Evolutionary conservation across 2,797 vertebrate species (phyloP).

Genomic region (Melanotaenia maccullochi): DNA sequence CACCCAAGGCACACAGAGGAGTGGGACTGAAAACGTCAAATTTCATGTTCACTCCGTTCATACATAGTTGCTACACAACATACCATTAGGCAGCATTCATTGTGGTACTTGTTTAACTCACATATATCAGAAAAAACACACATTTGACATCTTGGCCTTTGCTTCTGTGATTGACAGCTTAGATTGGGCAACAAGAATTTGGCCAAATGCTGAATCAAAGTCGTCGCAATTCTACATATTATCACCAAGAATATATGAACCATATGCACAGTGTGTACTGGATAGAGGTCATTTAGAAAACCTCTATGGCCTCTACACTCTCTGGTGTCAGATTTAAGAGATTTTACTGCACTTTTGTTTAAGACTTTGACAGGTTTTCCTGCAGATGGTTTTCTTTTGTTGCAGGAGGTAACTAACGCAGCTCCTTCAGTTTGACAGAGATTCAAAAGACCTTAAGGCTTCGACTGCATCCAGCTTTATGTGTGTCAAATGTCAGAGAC

Average conservation of each 20-base stretch:
- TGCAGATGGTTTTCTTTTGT: no score
- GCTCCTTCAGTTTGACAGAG: no score
- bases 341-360: not conserved
- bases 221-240: constrained; percentile 17
- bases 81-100: constrained; percentile 33
- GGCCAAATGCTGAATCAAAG: constrained; percentile 14
- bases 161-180: constrained; percentile 42
- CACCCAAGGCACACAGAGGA: constrained; percentile 68
- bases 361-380: no score
- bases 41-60: constrained; percentile 31
- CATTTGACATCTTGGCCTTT: not conserved
- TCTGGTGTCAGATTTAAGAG: not conserved
- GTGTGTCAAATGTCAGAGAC: not conserved
- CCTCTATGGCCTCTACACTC: no score
- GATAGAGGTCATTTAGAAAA: no score
- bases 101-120: not conserved
- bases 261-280: constrained; percentile 1
- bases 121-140: constrained; percentile 4
- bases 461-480: not conserved
- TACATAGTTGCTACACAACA: constrained; percentile 52
- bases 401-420: no score
- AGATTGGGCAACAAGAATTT: constrained; percentile 48
- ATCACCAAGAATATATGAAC: constrained; percentile 32
- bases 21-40: constrained; percentile 36
- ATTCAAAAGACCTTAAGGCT: not conserved